These are phyloP conservation scores for Gasterosteus aculeatus DNA, from an alignment of 2,113 vertebrate genomes.

Conservation along the genomic window DNA sequence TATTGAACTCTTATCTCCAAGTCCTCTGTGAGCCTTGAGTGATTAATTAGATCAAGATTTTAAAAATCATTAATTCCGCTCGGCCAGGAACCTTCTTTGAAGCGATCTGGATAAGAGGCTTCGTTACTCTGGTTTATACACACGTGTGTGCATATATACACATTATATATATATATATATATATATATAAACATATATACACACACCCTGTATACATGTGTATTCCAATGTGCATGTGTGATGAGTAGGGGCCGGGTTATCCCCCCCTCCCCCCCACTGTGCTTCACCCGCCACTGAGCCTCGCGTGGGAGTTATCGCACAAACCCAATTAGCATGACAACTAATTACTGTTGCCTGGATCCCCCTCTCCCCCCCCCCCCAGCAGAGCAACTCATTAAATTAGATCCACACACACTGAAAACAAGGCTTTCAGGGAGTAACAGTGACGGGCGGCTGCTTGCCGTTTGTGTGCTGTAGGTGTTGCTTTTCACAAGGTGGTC, in stretches of 20 bases:
- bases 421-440: constrained; percentile 54
- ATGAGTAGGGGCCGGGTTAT: constrained; percentile 29
- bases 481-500: constrained; percentile 54
- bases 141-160: not conserved
- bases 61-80: constrained; percentile 47
- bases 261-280: not conserved
- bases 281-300: constrained; percentile 51
- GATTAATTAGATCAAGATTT: constrained; percentile 52
- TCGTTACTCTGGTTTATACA: constrained; percentile 24
- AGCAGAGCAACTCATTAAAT: constrained; percentile 63
- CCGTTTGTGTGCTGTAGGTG: constrained; percentile 49
- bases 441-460: constrained; percentile 10
- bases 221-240: constrained; percentile 15
- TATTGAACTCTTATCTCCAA: constrained; percentile 13
- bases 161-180: no score
- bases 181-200: no score
- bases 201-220: not conserved
- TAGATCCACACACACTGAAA: constrained; percentile 70
- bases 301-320: constrained; percentile 68
- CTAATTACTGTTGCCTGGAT: constrained; percentile 69
- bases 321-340: constrained; percentile 74
- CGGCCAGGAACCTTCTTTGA: constrained; percentile 38
- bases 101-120: constrained; percentile 17
- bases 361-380: constrained; percentile 23
- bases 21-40: not conserved